phyloP scores from a whole-genome alignment of 2,888 invertebrate species.

The Muscina levida region DNA sequence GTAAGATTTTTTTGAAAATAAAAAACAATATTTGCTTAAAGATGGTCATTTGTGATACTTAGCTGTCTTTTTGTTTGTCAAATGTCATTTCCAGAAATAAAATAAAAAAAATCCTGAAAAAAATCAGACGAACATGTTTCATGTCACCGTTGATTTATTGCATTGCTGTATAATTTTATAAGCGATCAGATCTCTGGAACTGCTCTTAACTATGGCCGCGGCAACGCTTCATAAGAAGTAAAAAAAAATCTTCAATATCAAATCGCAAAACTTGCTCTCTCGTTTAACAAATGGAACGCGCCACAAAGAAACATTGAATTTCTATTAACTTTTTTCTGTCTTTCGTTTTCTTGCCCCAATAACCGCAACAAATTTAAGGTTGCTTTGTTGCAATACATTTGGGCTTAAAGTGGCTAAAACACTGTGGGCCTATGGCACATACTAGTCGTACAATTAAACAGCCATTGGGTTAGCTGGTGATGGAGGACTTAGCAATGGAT shows the following conservation, averaged over 20 bases:
- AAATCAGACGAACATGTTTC: constrained; percentile 46
- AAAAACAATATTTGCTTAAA: no score
- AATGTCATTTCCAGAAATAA: no score
- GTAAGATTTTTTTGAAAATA: no score
- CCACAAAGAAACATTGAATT: constrained; percentile 11
- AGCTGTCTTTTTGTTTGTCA: no score
- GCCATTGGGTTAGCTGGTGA: no score
- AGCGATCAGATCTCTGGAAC: background rate
- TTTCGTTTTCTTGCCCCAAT: background rate
- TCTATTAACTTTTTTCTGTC: constrained; percentile 8
- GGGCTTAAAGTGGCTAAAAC: background rate
- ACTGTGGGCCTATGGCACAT: background rate
- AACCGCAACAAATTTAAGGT: constrained; percentile 14
- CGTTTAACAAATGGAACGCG: background rate
- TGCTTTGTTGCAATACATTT: constrained; percentile 13
- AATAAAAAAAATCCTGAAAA: background rate
- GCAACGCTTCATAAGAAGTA: no score
- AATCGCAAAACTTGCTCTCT: background rate
- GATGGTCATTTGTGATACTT: no score
- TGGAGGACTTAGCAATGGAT: no score
- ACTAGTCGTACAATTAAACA: background rate
- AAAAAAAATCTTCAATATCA: background rate
- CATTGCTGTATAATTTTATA: constrained; percentile 34
- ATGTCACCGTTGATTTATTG: constrained; percentile 57
- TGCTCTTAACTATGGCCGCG: no score